Conservation (phyloP, 2,113 vertebrate species). For the Pomatorhinus ruficollis region DNA sequence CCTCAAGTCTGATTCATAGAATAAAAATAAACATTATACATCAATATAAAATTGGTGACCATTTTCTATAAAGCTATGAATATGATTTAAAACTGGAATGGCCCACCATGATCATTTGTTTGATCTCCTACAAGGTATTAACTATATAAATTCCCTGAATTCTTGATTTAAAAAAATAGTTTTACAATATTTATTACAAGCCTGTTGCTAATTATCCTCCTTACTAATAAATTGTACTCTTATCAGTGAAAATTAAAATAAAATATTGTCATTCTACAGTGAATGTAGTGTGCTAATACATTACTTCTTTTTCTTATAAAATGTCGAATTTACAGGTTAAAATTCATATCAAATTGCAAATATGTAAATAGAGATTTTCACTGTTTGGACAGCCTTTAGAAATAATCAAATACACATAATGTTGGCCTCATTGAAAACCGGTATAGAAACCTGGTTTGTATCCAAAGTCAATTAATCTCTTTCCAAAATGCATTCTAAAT, state of each 20-base stretch:
- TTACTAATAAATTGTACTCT: background rate
- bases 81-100: background rate
- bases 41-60: accelerated
- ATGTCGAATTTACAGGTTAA: background rate
- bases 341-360: background rate
- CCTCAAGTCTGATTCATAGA: background rate
- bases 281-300: background rate
- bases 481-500: slow-evolving; percentile 52
- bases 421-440: background rate
- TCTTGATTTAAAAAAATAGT: background rate
- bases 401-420: background rate
- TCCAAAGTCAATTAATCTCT: slow-evolving; percentile 47
- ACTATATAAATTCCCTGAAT: background rate
- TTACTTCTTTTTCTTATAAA: background rate
- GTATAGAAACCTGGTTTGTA: slow-evolving; percentile 8
- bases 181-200: background rate
- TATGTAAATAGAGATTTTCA: background rate
- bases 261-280: background rate
- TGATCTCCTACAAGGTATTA: background rate
- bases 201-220: background rate
- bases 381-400: background rate
- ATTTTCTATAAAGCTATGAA: background rate
- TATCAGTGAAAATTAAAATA: background rate
- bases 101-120: background rate
- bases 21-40: background rate